phyloP scores from a whole-genome alignment of 2,888 invertebrate species.

The Ceraclea dissimilis region DNA sequence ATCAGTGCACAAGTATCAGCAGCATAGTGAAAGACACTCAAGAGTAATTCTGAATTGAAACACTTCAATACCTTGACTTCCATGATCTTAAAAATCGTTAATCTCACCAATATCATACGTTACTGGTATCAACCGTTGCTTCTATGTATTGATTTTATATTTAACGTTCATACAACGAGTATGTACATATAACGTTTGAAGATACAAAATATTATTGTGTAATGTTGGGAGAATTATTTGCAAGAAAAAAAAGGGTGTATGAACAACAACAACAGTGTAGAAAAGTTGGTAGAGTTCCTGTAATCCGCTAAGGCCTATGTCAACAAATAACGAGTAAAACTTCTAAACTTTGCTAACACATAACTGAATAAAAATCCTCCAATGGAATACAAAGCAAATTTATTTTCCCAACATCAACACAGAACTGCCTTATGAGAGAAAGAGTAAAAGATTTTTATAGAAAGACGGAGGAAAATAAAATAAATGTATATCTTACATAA shows the following conservation, averaged over 20 bases:
- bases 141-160: too few relatives aligned
- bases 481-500: constrained; percentile 17
- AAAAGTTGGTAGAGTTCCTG: not conserved
- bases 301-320: constrained; percentile 2
- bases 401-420: constrained; percentile 8
- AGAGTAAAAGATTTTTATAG: not conserved
- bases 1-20: too few relatives aligned
- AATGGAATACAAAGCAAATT: constrained; percentile 3
- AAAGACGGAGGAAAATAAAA: constrained; percentile 4
- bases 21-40: too few relatives aligned
- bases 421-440: not conserved
- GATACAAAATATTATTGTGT: too few relatives aligned
- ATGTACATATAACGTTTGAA: too few relatives aligned
- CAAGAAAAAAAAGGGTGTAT: too few relatives aligned
- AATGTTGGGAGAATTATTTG: not conserved
- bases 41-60: too few relatives aligned
- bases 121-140: too few relatives aligned
- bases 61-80: too few relatives aligned
- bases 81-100: too few relatives aligned
- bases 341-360: constrained; percentile 5
- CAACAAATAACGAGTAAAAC: constrained; percentile 8
- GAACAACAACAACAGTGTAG: not conserved
- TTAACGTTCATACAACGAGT: too few relatives aligned
- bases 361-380: constrained; percentile 7
- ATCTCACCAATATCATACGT: too few relatives aligned